Evolutionary conservation across 2,888 invertebrate species (phyloP), one percentile per base, ranked within the genome.

Genomic region (Leptopterna dolabrata): DNA sequence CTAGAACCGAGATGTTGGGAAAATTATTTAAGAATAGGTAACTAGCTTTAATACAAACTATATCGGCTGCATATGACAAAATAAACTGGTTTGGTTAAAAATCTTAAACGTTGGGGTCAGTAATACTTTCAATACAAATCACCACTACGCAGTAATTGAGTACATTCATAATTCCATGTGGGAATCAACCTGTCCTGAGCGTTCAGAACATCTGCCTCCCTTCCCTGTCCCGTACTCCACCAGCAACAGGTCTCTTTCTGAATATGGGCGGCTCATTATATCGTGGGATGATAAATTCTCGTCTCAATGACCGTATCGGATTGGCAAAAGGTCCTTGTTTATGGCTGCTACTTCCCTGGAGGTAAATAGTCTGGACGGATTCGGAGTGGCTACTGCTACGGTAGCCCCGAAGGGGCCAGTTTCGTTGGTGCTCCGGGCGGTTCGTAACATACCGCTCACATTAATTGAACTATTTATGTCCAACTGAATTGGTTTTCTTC

Each of bases 331-430:
- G 63, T 3, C 13, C 63, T 63, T 24, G 63, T 63, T 63, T 63
- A 63, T 63, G 63, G 63, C 63, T 63, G 24, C 63, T 27, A 63
- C 63, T 63, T 63, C 63, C 63, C 63, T 63, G 63, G 63, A 63
- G 63, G 63, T 63, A 63, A 63, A 63, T 63, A 63, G 63, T 63
- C 63, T 63, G 63, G 63, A 24, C 24, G 63, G 19, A 63, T 63
- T 63, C 63, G 63, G 24, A 11, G 19, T 9, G 24, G 63, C 63
- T 63, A 24, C 63, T 63, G 63, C 19, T 63, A 19, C 63, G 63
- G 63, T 27, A 63, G 63, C 63, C 63, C 16, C 0, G n/a, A n/a
- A n/a, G n/a, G 51, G 63, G 24, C 19, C 27, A 9, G 63, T 63
- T 51, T 51, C 51, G 51, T 63, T 27, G 63, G 19, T 11, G 24